Percentiles rank a stretch among this genome's conserved stretches.
These are phyloP conservation scores for Ctenopoma kingsleyae DNA, from an alignment of 2,797 vertebrate genomes.

Conservation along the genomic window DNA sequence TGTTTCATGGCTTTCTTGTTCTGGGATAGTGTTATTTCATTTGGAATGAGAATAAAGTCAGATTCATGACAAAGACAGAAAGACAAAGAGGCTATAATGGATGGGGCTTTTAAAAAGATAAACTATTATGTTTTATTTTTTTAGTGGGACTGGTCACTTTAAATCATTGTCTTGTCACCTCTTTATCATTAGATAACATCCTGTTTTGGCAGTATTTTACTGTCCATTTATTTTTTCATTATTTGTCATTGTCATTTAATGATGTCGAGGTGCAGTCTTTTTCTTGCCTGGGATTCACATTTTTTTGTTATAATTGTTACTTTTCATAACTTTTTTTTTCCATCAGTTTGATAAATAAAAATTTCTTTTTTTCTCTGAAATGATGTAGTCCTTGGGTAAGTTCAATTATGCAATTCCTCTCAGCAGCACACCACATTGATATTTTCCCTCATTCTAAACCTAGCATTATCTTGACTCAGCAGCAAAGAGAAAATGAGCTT, in stretches of 20 bases:
- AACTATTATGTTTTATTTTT: slow-evolving; percentile 74
- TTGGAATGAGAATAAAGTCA: slow-evolving; percentile 78
- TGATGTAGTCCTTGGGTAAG: slow-evolving; percentile 38
- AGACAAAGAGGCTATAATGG: slow-evolving; percentile 86
- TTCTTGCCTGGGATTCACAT: slow-evolving; percentile 45
- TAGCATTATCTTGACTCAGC: too few species aligned
- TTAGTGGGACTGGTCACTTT: slow-evolving; percentile 76
- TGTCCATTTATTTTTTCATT: slow-evolving; percentile 63
- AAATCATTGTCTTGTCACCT: slow-evolving; percentile 50
- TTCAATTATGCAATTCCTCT: not conserved
- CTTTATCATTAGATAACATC: slow-evolving; percentile 47
- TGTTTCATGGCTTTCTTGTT: slow-evolving; percentile 88
- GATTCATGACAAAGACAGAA: slow-evolving; percentile 84
- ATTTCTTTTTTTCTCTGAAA: slow-evolving; percentile 64
- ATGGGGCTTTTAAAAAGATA: slow-evolving; percentile 71
- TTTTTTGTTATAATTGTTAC: slow-evolving; percentile 60
- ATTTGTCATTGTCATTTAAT: slow-evolving; percentile 39
- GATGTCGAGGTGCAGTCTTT: slow-evolving; percentile 38
- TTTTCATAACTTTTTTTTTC: slow-evolving; percentile 87
- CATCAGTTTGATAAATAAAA: slow-evolving; percentile 93
- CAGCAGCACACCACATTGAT: not conserved
- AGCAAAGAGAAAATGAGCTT: not conserved
- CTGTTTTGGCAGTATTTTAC: slow-evolving; percentile 72
- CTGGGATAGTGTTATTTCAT: slow-evolving; percentile 84
- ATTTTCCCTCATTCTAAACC: not conserved